Conservation (phyloP, 2,888 invertebrate genomes). For the Phengaris alcon region DNA sequence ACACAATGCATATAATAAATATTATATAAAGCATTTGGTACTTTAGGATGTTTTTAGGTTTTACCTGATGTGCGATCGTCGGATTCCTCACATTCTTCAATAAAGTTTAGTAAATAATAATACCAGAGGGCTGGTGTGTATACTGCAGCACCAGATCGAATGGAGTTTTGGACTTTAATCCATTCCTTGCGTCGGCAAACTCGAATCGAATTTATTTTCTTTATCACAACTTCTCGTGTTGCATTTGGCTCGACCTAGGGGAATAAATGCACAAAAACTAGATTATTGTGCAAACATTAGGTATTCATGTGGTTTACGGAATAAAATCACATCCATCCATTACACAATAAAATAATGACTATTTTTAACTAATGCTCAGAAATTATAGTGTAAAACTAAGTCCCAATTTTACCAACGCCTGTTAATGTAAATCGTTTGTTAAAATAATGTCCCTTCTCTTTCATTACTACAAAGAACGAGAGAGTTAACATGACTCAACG, state of each 20-base stretch:
- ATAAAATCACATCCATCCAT: neutral
- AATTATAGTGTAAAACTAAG: too few species aligned
- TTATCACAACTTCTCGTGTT: conserved; percentile 2
- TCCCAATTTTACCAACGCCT: too few species aligned
- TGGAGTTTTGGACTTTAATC: conserved; percentile 9
- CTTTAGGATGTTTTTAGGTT: neutral
- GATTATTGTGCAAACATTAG: neutral
- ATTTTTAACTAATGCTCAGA: too few species aligned
- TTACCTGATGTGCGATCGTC: neutral
- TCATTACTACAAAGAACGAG: too few species aligned
- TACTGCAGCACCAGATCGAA: neutral
- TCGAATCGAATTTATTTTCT: conserved; percentile 25
- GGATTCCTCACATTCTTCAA: neutral
- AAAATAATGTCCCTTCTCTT: too few species aligned
- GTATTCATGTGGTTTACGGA: neutral
- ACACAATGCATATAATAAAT: too few species aligned
- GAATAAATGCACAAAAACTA: neutral
- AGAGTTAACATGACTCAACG: too few species aligned
- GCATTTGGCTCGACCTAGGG: conserved; percentile 21
- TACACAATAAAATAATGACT: too few species aligned
- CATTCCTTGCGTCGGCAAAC: conserved; percentile 24
- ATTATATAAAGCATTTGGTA: too few species aligned
- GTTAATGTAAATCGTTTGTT: too few species aligned
- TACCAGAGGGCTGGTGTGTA: conserved; percentile 24
- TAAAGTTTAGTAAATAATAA: conserved; percentile 17